Base-by-base conservation (phyloP, 2,797 vertebrate species). In the Mycteria americana region DNA sequence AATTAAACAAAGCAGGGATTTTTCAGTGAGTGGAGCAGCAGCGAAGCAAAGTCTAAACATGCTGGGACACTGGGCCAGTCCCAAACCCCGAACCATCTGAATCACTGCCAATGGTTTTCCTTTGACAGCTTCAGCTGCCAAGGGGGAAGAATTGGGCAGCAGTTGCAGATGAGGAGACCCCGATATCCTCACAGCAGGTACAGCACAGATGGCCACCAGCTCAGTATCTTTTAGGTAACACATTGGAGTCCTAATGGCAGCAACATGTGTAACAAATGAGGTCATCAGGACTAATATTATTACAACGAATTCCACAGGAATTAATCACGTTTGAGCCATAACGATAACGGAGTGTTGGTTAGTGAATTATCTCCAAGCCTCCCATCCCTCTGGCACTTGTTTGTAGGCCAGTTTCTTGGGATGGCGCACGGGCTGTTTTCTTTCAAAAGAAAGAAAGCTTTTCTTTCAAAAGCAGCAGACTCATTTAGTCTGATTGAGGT, bases 301-400 rank as follows among this genome's bases (percentile, higher is more conserved):
- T 95, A 30, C 89, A 95, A 54, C 18, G 90, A 94, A 92, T 94
- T 97, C 91, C 92, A 86, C 48, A 67, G 74, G 73, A 92, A 88
- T 90, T 95, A 90, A 96, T 96, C 81, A 87, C 9, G 2, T 93
- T 93, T 74, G 56, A 92, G 77, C 89, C 60, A 31, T 48, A 78
- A 89, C 2, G 73, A 92, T 94, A 96, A 89, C 81, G 88, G 62
- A 95, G 33, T 8, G 24, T 46, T 69, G 43, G 54, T 76, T 85
- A 74, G 30, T 1, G 3, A 82, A 45, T 92, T 96, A 79, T 88
- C 89, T 92, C 39, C 53, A 74, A 72, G 67, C 33, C 50, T 93
- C 63, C 59, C 48, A 82, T 91, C 69, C 74, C 63, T 78, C 69
- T 76, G 56, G 53, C 59, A 68, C 39, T 84, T 25, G 7, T 31